Percentiles rank a stretch among this genome's conserved stretches.
Conservation (phyloP, 1,140 invertebrate genomes). For the Battus philenor region DNA sequence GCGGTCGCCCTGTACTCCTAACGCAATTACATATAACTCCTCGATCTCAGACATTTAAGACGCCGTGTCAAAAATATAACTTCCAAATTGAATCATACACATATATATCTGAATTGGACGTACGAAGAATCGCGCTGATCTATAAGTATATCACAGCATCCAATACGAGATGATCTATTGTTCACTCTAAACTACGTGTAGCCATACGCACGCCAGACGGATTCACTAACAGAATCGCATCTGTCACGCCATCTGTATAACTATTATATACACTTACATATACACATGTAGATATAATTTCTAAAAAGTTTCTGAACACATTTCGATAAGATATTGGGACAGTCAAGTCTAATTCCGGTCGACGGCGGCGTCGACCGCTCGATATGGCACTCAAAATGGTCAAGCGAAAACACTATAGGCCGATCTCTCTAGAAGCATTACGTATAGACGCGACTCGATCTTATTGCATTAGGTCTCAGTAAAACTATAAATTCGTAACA, state of each 20-base stretch:
- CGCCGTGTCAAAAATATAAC: not conserved
- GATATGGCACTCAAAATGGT: constrained; percentile 7
- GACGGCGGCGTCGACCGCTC: constrained; percentile 5
- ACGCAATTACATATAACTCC: no score
- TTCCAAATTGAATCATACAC: not conserved
- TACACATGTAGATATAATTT: constrained; percentile 47
- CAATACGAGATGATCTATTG: not conserved
- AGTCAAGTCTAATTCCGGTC: constrained; percentile 12
- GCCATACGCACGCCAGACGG: constrained; percentile 11
- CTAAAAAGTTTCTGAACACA: constrained; percentile 67
- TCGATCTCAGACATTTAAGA: no score
- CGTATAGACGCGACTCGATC: constrained; percentile 45
- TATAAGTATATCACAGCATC: not conserved
- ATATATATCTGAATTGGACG: constrained; percentile 1
- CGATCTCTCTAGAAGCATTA: constrained; percentile 39
- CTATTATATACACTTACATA: constrained; percentile 42
- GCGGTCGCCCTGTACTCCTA: no score
- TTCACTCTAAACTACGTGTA: not conserved
- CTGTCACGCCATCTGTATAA: constrained; percentile 15
- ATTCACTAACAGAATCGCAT: no score
- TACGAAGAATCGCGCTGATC: not conserved
- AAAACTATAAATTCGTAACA: constrained; percentile 57
- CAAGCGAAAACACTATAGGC: constrained; percentile 24
- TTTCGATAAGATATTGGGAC: constrained; percentile 68
- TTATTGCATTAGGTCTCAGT: constrained; percentile 28